A percentile compares a stretch with the other conserved stretches of the same genome.
Conservation (phyloP, 2,888 invertebrate genomes). For the Tineola bisselliella region DNA sequence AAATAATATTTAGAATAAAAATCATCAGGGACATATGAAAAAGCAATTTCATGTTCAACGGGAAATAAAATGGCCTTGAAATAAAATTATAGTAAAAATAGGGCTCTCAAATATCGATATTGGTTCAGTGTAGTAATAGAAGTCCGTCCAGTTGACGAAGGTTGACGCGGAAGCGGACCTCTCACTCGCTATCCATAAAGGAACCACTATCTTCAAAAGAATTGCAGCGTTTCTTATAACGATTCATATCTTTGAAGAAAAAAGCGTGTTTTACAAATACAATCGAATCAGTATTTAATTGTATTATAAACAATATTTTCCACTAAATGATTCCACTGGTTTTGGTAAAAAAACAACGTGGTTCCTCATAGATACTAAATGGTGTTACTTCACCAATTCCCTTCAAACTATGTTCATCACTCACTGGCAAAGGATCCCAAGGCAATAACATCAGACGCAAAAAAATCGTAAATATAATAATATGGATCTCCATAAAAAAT, state of each 20-base stretch:
- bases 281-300: too few relatives aligned
- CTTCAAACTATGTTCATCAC: too few relatives aligned
- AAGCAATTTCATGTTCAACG: not conserved
- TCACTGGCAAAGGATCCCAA: too few relatives aligned
- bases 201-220: conserved; percentile 1
- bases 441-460: too few relatives aligned
- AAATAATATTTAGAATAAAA: not conserved
- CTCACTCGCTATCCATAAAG: conserved; percentile 8
- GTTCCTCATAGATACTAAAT: too few relatives aligned
- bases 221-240: not conserved
- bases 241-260: not conserved
- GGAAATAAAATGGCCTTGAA: not conserved
- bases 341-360: too few relatives aligned
- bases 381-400: too few relatives aligned
- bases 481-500: too few relatives aligned
- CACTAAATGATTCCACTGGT: too few relatives aligned
- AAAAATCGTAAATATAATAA: too few relatives aligned
- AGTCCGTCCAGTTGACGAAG: conserved; percentile 13
- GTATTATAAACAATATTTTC: too few relatives aligned
- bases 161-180: conserved; percentile 10
- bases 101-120: conserved; percentile 4
- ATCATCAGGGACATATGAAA: not conserved
- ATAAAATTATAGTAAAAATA: conserved; percentile 1
- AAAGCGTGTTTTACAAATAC: too few relatives aligned
- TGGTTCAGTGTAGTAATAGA: conserved; percentile 5